A percentile compares a stretch with the other conserved stretches of the same genome.
These are phyloP conservation scores for Thymallus thymallus DNA, from an alignment of 2,113 vertebrate genomes.

Conservation along the genomic window DNA sequence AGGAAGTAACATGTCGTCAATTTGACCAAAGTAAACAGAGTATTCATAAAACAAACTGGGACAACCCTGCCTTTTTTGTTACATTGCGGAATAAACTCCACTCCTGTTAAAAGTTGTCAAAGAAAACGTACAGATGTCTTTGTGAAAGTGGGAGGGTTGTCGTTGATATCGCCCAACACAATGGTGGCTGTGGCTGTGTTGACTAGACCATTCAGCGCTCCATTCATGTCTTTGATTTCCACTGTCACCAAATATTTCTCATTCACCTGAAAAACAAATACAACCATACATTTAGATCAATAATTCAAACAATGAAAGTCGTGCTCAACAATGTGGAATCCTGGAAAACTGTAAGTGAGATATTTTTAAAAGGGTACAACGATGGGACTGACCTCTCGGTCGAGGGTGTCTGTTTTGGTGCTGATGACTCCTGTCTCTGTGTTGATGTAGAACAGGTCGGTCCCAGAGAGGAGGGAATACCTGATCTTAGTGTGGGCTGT, in stretches of 20 bases:
- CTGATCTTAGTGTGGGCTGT: slow-evolving; percentile 74
- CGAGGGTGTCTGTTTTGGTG: slow-evolving; percentile 64
- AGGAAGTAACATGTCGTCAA: background rate
- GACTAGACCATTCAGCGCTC: slow-evolving; percentile 66
- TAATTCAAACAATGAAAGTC: background rate
- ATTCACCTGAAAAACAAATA: slow-evolving; percentile 62
- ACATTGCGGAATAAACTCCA: too few species aligned
- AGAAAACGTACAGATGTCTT: slow-evolving; percentile 75
- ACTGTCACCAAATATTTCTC: slow-evolving; percentile 66
- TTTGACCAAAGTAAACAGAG: background rate
- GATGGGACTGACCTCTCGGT: slow-evolving; percentile 81
- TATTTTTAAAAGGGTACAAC: background rate
- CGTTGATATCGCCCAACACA: slow-evolving; percentile 79
- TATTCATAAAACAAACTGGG: background rate
- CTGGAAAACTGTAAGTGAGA: background rate
- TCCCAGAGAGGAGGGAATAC: slow-evolving; percentile 66
- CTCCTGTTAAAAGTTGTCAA: background rate
- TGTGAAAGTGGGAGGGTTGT: slow-evolving; percentile 81
- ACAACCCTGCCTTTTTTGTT: background rate
- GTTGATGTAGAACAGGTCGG: slow-evolving; percentile 71
- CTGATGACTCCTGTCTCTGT: slow-evolving; percentile 72
- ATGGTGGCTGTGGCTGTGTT: slow-evolving; percentile 78
- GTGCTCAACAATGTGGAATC: background rate
- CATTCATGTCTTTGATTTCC: slow-evolving; percentile 80
- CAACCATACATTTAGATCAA: background rate